Evolutionary conservation across 1,140 invertebrate genomes (phyloP), one percentile per base, ranked within the genome.

Genomic region (Drosophila sechellia): DNA sequence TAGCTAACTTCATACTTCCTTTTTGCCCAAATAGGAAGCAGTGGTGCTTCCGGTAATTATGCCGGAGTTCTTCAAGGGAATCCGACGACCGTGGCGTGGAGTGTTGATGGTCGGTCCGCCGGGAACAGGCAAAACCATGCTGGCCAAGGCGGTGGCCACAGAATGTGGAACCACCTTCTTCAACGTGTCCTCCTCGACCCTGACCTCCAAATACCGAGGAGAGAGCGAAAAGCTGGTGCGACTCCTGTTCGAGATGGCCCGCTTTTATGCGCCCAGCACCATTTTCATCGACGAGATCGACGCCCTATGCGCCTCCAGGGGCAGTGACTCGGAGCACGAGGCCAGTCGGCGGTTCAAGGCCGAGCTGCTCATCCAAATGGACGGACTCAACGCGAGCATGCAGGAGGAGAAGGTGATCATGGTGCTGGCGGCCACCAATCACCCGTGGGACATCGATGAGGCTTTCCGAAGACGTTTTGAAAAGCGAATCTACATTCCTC

Each of bases 231-330:
- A 99, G 93, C 95, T 99, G 54, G 98, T 99, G 54, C 94, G 98
- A 52, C 93, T 99, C 42, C 94, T 99, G 1, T 99, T 99, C 93
- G 98, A 99, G 95, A 99, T 99, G 98, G 98, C 98, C 0, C 94
- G 98, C 64, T 99, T 99, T 94, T 98, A 99, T 94, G 98, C 99
- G 17, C 99, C 99, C 1, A 98, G 98, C 81, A 99, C 98, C n/a
- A 99, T 99, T 89, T 99, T 99, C 92, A 98, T 99, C 54, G 99
- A 99, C 93, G 99, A 99, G 94, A 99, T 99, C 73, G 99, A 99
- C 93, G 99, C 98, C 0, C 93, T 99, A 35, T 99, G 98, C 92
- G 98, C 98, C 0, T 95, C 97, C 79, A 93, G 99, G 90, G 98
- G 98, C 15, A 97, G 96, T 0, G 98, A 99, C 84, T 98, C 97